Percentiles rank a stretch among this genome's conserved stretches.
Conservation (phyloP, 2,888 invertebrate genomes). For the Luperina nickerlii region DNA sequence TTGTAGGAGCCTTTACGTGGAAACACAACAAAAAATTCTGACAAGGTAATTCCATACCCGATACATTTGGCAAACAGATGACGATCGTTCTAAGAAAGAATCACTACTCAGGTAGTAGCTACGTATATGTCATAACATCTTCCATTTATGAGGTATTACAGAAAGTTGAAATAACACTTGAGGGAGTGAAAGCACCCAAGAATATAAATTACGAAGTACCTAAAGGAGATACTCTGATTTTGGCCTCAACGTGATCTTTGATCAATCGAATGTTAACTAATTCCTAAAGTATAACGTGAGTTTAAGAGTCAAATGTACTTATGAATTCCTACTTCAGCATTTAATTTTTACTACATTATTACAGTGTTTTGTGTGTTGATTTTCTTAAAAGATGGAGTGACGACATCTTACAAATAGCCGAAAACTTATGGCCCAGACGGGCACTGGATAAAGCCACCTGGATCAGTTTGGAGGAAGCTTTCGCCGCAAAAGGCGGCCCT, state of each 20-base stretch:
- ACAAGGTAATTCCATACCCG: conserved; percentile 21
- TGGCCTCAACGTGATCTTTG: background rate
- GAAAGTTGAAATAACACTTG: background rate
- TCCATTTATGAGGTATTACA: conserved; percentile 7
- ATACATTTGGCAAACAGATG: conserved; percentile 1
- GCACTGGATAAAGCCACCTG: no score
- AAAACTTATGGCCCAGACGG: background rate
- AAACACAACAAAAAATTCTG: conserved; percentile 24
- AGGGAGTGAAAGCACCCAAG: background rate
- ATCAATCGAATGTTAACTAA: background rate
- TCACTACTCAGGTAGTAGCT: conserved; percentile 3
- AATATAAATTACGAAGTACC: background rate
- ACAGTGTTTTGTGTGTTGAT: background rate
- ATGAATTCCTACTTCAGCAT: background rate
- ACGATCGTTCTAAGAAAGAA: background rate
- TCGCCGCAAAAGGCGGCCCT: background rate
- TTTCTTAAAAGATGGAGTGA: background rate
- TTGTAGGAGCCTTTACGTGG: background rate
- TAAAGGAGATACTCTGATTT: background rate
- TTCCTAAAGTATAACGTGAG: background rate
- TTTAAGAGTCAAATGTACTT: background rate
- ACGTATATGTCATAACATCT: background rate
- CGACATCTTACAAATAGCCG: background rate
- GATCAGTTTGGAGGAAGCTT: background rate
- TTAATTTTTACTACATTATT: background rate